Evolutionary conservation across 2,113 vertebrate genomes (phyloP), one percentile per base, ranked within the genome.

Genomic region (Hemibagrus wyckioides): DNA sequence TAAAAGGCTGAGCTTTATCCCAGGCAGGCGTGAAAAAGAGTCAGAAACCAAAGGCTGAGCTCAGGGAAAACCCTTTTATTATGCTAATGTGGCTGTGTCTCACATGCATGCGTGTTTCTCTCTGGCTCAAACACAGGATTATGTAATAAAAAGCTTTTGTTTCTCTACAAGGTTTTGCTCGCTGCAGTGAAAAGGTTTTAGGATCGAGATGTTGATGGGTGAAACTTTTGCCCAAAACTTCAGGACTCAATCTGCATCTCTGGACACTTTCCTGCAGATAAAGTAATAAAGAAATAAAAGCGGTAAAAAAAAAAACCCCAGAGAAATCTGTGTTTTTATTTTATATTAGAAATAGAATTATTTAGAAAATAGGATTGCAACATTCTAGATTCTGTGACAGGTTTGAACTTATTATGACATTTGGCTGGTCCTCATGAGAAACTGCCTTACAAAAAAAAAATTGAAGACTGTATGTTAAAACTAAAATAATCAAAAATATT

Each of bases 81-180:
- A 93, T 95, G 92, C 83, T 90, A 94, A 95, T 94, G n/a, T 52
- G 1, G 88, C 80, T 67, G 63, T 89, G 91, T 92, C 91, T 94
- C 90, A 91, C 89, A 73, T 90, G 90, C 92, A 92, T 93, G 89
- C 91, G 85, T 92, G 89, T 59, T 59, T 90, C 33, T 50, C 75
- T 48, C 30, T 57, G 73, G 59, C 13, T 86, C 80, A 80, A n/a
- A 69, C 87, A 80, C 36, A 17, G 63, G 54, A 80, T 87, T 17
- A 76, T 52, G 83, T 41, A 80, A 48, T 39, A 44, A 48, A 39
- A 30, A 25, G 39, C 90, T 91, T 94, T 94, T 92, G 92, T 89
- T 92, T 86, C 63, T 71, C 3, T 76, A 48, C 28, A 25, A 2
- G 52, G 52, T 36, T 59, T 41, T 59, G 54, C 52, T 80, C 19